Evolutionary conservation across 2,888 invertebrate genomes (phyloP), one percentile per base, ranked within the genome.

Genomic region (Drosophila anomalata): DNA sequence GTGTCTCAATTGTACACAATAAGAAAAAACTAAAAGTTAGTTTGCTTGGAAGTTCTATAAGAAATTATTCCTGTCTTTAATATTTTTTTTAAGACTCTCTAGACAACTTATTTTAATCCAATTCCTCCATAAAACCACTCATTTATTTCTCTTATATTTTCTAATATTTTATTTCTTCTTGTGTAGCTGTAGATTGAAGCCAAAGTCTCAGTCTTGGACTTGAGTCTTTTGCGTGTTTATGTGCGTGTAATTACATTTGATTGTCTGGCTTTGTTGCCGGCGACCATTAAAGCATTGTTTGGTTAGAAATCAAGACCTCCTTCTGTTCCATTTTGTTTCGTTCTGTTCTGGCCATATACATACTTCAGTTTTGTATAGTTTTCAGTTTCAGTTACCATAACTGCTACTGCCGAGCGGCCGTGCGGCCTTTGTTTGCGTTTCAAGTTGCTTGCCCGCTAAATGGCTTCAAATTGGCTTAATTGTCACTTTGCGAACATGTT

Each of bases 171-270:
- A 12, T 55, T 57, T 47, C 41, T 33, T 4, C 1, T 7, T n/a
- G 61, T 52, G 62, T 42, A 14, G 0, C 8, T 4, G 39, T 14
- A 20, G 26, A 33, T 33, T 26, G 9, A 14, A 52, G 36, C 36
- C 39, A 17, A 31, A 31, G 29, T 47, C 52, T 52, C 48, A 57
- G 56, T 17, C 62, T 60, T 53, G 36, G 66, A 53, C 68, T 68
- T 61, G 67, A 26, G 76, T 73, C 77, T 67, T 77, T 62, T 74
- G 84, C 85, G 85, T 85, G 85, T 85, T 83, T 85, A 83, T 83
- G 85, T 85, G 85, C 82, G 82, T 83, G 85, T 83, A 83, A 83
- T 83, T 83, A 82, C 82, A 75, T 85, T 85, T 83, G 85, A 83
- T 82, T 82, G 82, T 82, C 85, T 82, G 72, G 71, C 75, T 67